These are phyloP conservation scores for Caenorhabditis latens DNA, from an alignment of 1,140 invertebrate species.

Conservation along the genomic window DNA sequence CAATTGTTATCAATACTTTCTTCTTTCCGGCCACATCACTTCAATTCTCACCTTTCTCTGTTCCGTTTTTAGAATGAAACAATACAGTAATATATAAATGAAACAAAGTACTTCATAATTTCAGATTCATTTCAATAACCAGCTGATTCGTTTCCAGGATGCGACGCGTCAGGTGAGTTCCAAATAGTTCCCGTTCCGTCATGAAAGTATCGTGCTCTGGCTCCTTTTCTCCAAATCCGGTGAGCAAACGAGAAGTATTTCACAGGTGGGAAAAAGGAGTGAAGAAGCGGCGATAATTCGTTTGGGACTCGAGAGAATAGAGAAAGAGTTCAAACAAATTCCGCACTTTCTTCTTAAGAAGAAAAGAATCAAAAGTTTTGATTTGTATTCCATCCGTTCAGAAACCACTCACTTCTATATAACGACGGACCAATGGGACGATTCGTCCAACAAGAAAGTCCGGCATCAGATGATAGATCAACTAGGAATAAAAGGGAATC, in stretches of 20 bases:
- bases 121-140: not conserved
- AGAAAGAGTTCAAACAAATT: conserved; percentile 35
- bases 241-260: conserved; percentile 5
- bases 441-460: not conserved
- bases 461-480: not conserved
- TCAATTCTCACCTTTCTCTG: conserved; percentile 21
- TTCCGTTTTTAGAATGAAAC: conserved; percentile 18
- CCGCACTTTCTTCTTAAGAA: conserved; percentile 20
- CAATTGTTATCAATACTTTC: not conserved
- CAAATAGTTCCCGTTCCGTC: conserved; percentile 32
- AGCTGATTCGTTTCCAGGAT: conserved; percentile 37
- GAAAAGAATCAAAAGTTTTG: conserved; percentile 19
- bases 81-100: not conserved
- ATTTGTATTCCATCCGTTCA: conserved; percentile 12
- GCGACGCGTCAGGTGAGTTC: conserved; percentile 50
- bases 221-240: conserved; percentile 43
- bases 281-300: conserved; percentile 48
- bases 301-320: not conserved
- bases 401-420: conserved; percentile 31
- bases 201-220: conserved; percentile 23
- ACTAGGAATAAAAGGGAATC: conserved; percentile 20
- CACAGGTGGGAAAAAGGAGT: not conserved
- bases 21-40: not conserved
- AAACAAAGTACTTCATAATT: not conserved
- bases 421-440: conserved; percentile 48